These are phyloP conservation scores for Barnardius zonarius DNA, from an alignment of 2,113 vertebrate species.

Conservation along the genomic window DNA sequence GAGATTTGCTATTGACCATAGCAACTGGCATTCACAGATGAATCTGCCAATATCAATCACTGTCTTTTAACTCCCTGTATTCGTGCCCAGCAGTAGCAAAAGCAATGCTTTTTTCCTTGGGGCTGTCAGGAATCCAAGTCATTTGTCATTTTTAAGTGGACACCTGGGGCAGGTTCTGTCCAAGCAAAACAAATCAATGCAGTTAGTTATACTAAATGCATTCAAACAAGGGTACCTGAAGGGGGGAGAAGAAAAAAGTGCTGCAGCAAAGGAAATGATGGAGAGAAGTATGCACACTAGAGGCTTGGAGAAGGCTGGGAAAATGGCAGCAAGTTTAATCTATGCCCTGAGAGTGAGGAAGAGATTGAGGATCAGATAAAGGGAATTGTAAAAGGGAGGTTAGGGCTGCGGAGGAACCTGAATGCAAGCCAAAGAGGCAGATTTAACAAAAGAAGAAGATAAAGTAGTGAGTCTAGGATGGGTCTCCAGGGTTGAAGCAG, in stretches of 20 bases:
- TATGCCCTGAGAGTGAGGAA: not conserved
- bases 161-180: not conserved
- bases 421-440: not conserved
- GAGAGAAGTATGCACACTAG: not conserved
- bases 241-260: not conserved
- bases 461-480: not conserved
- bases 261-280: not conserved
- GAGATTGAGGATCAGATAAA: not conserved
- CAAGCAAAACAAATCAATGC: not conserved
- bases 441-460: not conserved
- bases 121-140: not conserved
- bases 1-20: not conserved
- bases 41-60: not conserved
- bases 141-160: constrained; percentile 18
- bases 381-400: not conserved
- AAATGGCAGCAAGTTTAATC: not conserved
- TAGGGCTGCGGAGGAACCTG: not conserved
- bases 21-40: not conserved
- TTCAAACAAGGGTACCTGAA: not conserved
- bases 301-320: not conserved
- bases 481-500: not conserved
- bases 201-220: not conserved
- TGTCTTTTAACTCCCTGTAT: not conserved
- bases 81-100: not conserved
- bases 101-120: not conserved